phyloP scores from a whole-genome alignment of 30 jellyfish, hydroid and myxozoan species.

The Sanderia malayensis region DNA sequence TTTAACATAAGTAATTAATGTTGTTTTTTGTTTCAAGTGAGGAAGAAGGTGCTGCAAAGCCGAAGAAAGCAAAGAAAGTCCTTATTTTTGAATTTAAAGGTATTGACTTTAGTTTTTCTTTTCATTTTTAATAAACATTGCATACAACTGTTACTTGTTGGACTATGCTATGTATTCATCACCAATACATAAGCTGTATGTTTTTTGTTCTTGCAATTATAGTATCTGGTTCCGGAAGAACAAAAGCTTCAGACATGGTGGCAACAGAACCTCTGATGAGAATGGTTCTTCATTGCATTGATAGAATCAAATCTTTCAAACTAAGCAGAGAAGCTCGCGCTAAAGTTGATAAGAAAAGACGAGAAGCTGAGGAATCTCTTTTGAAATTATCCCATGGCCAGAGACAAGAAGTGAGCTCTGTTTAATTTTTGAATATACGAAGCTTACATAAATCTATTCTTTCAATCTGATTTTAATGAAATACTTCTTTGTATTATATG shows the following conservation, averaged over 20 bases:
- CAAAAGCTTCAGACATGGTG: constrained; percentile 89
- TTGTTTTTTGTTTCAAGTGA: constrained; percentile 65
- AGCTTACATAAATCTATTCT: no score
- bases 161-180: no score
- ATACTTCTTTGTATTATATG: no score
- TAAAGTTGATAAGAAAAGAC: constrained; percentile 83
- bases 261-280: constrained; percentile 93
- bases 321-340: constrained; percentile 84
- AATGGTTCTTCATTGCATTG: constrained; percentile 91
- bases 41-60: constrained; percentile 88
- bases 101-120: no score
- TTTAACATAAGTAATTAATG: no score
- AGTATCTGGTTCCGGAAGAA: constrained; percentile 94
- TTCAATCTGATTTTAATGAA: not conserved
- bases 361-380: constrained; percentile 93
- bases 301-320: constrained; percentile 75
- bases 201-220: no score
- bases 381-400: constrained; percentile 84
- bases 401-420: constrained; percentile 91
- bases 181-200: no score
- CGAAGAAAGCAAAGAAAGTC: constrained; percentile 93
- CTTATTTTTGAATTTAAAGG: constrained; percentile 95
- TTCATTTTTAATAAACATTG: no score
- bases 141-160: no score
- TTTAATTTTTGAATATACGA: no score